Evolutionary conservation across 2,797 vertebrate genomes (phyloP), one percentile per base, ranked within the genome.

Genomic region (Silurus lanzhouensis): DNA sequence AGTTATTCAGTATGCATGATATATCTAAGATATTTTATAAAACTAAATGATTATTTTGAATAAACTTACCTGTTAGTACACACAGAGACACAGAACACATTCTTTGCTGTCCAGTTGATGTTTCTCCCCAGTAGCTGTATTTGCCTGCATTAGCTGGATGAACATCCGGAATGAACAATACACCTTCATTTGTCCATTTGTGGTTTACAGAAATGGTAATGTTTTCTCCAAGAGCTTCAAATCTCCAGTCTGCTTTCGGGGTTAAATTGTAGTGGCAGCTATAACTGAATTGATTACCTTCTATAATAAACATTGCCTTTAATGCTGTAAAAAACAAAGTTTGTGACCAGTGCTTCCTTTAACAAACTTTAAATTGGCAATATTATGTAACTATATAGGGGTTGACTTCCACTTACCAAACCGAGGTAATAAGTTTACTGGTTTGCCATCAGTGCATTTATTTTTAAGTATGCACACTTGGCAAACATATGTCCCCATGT

Each of bases 401-500:
- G 2, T 46, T 20, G 82, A 38, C 5, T 13, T 72, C 52, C 8
- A 87, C 89, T 88, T 64, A 94, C 93, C 92, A 91, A 88, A 88
- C 6, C 78, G 75, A 20, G 92, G 67, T 7, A 20, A 81, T 82
- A 88, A 15, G 71, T 79, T 46, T 46, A 19, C 57, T 3, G 0
- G 0, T 25, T 0, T 5, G 52, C 77, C 2, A 0, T 0, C 1
- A 17, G 0, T 0, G 55, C 89, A 91, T 0, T 0, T 1, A 3
- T n/a, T 0, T 46, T 2, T 25, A 85, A n/a, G 0, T 38, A 5
- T n/a, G 82, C 91, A 90, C 0, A 13, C 17, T 86, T 90, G 27
- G 89, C 93, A 94, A 70, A 81, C 85, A 88, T 94, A 94, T 7
- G 60, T 48, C 25, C 94, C 93, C 83, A 90, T 63, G 82, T 92